Percentiles rank a stretch among this genome's conserved stretches.
Conservation (phyloP, 2,797 vertebrate genomes). For the Heliangelus exortis region DNA sequence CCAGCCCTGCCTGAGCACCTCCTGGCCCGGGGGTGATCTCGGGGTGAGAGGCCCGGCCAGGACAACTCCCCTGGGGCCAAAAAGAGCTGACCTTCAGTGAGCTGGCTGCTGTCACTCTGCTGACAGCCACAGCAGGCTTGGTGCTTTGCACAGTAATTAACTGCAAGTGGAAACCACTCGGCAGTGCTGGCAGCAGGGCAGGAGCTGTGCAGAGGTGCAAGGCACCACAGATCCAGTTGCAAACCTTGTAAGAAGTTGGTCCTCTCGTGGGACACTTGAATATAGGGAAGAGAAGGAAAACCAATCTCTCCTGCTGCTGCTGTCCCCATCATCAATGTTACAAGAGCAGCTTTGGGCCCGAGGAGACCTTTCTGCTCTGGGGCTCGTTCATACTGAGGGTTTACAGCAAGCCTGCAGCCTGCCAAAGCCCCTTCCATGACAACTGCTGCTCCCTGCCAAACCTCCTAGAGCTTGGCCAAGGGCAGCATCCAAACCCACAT, state of each 20-base stretch:
- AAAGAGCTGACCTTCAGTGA: background rate
- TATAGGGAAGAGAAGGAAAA: background rate
- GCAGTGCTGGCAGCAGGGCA: background rate
- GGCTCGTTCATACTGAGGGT: background rate
- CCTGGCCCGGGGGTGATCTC: background rate
- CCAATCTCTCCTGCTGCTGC: background rate
- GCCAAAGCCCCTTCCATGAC: background rate
- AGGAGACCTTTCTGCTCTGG: background rate
- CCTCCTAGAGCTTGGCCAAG: background rate
- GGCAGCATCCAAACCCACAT: background rate
- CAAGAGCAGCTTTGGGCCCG: background rate
- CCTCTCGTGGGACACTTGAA: background rate
- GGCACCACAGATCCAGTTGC: accelerated
- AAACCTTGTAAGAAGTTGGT: background rate
- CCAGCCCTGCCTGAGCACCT: background rate
- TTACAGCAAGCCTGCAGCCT: background rate
- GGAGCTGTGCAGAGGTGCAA: accelerated
- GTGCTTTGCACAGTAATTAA: background rate
- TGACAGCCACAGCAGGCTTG: accelerated
- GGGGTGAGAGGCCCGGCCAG: background rate
- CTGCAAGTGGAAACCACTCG: background rate
- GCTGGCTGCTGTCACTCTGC: accelerated
- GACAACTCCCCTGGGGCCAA: background rate
- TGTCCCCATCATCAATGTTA: background rate
- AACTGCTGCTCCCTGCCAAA: background rate